phyloP scores from a whole-genome alignment of 1,140 invertebrate species.

The Thaumetopoea pityocampa region DNA sequence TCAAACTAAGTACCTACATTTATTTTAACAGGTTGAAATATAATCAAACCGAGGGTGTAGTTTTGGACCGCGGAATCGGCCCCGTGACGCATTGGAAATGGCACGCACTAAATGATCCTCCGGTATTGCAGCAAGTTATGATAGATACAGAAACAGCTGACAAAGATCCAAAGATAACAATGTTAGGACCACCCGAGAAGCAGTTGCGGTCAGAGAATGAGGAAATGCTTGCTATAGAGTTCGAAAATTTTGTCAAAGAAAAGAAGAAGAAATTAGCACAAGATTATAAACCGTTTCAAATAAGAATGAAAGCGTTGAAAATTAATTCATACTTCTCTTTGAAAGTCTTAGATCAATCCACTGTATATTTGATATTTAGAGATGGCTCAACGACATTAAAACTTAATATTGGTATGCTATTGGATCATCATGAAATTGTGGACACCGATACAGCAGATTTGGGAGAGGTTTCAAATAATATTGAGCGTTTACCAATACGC shows the following conservation, averaged over 20 bases:
- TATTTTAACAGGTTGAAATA: slow-evolving; percentile 58
- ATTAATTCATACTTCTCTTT: slow-evolving; percentile 64
- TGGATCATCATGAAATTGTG: slow-evolving; percentile 62
- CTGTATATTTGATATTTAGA: slow-evolving; percentile 54
- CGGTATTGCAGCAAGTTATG: slow-evolving; percentile 64
- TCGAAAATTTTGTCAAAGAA: slow-evolving; percentile 64
- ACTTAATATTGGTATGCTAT: slow-evolving; percentile 62
- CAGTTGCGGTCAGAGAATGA: slow-evolving; percentile 46
- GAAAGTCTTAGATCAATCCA: slow-evolving; percentile 64
- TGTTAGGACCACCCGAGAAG: slow-evolving; percentile 39
- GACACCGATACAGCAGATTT: slow-evolving; percentile 61
- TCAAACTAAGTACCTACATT: too few species aligned
- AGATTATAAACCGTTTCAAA: slow-evolving; percentile 63
- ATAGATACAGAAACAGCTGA: slow-evolving; percentile 59
- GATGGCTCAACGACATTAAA: slow-evolving; percentile 55
- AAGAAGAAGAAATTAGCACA: slow-evolving; percentile 56
- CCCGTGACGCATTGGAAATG: slow-evolving; percentile 67
- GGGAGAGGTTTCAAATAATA: slow-evolving; percentile 51
- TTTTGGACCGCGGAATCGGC: slow-evolving; percentile 51
- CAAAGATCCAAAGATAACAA: slow-evolving; percentile 55
- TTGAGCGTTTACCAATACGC: slow-evolving; percentile 50
- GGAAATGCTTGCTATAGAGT: slow-evolving; percentile 66
- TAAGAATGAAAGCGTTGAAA: slow-evolving; percentile 68
- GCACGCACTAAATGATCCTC: slow-evolving; percentile 66
- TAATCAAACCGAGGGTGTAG: slow-evolving; percentile 68